Evolutionary conservation across 37 sponge, comb jelly and placozoan genomes (phyloP), one percentile per base, ranked within the genome.

Genomic region (Ephydatia muelleri): DNA sequence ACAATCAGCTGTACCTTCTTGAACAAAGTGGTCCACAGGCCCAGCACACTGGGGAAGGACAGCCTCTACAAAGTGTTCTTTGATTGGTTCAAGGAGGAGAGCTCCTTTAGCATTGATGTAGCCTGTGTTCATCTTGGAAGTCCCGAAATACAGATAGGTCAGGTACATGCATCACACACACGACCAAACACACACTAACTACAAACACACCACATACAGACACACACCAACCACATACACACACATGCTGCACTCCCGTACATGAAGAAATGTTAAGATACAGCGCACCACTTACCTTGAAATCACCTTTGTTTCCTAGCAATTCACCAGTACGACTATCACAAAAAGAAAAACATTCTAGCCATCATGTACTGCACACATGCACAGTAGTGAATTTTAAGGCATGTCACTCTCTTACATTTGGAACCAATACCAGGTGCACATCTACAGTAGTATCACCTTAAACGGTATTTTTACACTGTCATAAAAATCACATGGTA

Each of bases 91-190:
- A 57, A 95, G 49, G 19, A 95, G 65, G 29, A 92, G 83, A 13
- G 96, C 93, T 67, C 96, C 96, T 68, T 80, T 64, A 1, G 72
- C 19, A 83, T 92, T 91, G 14, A 89, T 72, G 9, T 28, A 47
- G 72, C 93, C 35, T 29, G 93, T 90, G 77, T 95, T 95, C 88
- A 94, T 86, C 95, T 91, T 66, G 32, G 28, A 65, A 79, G 21
- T 13, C n/a, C n/a, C n/a, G n/a, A n/a, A n/a, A n/a, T n/a, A n/a
- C n/a, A n/a, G n/a, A n/a, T n/a, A n/a, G n/a, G n/a, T n/a, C n/a
- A n/a, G n/a, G n/a, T n/a, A n/a, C n/a, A n/a, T n/a, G 47, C 4
- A 57, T 5, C 19, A 57, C 12, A 57, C 57, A 57, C 16, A 57
- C 57, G 16, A 1, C 1, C 16, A 13, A 14, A 57, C 16, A 21